Base-by-base conservation (phyloP, 2,888 invertebrate genomes). In the Machimus atricapillus region DNA sequence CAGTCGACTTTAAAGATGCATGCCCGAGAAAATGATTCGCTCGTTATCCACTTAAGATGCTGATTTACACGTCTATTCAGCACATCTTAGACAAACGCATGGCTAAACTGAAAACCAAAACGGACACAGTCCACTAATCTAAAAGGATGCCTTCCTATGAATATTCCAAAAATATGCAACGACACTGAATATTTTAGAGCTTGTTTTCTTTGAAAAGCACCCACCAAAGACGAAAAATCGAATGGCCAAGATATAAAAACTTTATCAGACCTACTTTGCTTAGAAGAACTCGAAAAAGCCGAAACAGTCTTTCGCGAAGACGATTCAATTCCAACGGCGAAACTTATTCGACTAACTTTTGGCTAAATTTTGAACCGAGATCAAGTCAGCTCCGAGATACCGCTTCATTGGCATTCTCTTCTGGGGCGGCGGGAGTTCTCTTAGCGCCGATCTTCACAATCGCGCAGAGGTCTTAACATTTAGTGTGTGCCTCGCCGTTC, bases 311-410 rank as follows among this genome's bases (percentile, higher is more conserved):
- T 56, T 85, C 43, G 31, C 85, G 85, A n/a, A 85, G 46, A 86
- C 88, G 88, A 87, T 87, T 87, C 87, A 86, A 88, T 85, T 86
- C 86, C 87, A 87, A 86, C 88, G 88, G 81, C 88, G 87, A 87
- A 86, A 86, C 87, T 85, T 87, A 82, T 73, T 81, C 83, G 87
- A 88, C 88, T 88, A 86, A 88, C 83, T 88, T 88, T 83, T 85
- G 85, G 85, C 31, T 43, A 74, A 85, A 85, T 74, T 85, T 74
- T 46, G 19, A 34, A 74, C 34, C 34, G 31, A 85, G 85, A 85
- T 85, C 85, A 85, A 46, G 85, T 74, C 43, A 37, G 23, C n/a
- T 6, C 74, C 73, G 85, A 73, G 43, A 85, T 74, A 19, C 9
- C 31, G 34, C 78, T 40, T 52, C n/a, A 31, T 31, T 52, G n/a